phyloP scores from a whole-genome alignment of 2,797 vertebrate genomes.

The Myotis daubentonii region DNA sequence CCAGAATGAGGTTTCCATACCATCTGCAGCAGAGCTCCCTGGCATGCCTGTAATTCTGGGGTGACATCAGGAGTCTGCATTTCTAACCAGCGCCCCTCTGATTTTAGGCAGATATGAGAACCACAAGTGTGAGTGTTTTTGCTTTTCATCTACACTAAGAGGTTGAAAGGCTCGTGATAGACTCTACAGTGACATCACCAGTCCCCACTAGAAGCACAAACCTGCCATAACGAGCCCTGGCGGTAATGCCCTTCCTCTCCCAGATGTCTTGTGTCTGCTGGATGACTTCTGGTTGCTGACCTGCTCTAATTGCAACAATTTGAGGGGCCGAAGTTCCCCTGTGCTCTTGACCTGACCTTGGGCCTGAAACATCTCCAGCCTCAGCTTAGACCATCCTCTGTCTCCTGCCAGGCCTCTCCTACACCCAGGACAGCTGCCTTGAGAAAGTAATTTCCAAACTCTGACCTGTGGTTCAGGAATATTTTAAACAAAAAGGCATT shows the following conservation, averaged over 20 bases:
- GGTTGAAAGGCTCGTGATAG: neutral
- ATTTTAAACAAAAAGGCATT: neutral
- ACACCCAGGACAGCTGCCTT: neutral
- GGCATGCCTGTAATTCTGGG: neutral
- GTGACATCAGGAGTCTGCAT: neutral
- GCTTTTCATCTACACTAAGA: neutral
- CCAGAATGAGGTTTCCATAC: neutral
- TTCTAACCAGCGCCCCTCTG: neutral
- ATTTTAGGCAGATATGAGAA: neutral
- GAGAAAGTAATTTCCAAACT: neutral
- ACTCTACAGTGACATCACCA: too few relatives aligned
- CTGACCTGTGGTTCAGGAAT: neutral
- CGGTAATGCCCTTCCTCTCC: accelerated
- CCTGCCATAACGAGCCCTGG: neutral
- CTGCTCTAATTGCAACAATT: neutral
- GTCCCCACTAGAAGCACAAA: neutral
- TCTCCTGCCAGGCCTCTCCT: neutral
- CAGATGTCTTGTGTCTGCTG: neutral
- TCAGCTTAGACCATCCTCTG: neutral
- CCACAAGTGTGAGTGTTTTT: neutral
- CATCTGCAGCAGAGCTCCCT: neutral
- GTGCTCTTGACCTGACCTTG: neutral
- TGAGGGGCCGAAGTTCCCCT: neutral
- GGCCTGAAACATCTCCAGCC: neutral
- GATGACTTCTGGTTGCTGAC: neutral